Evolutionary conservation across 53 echinoderm and acorn worm genomes (phyloP), one percentile per base, ranked within the genome.

Genomic region (Paracentrotus lividus): DNA sequence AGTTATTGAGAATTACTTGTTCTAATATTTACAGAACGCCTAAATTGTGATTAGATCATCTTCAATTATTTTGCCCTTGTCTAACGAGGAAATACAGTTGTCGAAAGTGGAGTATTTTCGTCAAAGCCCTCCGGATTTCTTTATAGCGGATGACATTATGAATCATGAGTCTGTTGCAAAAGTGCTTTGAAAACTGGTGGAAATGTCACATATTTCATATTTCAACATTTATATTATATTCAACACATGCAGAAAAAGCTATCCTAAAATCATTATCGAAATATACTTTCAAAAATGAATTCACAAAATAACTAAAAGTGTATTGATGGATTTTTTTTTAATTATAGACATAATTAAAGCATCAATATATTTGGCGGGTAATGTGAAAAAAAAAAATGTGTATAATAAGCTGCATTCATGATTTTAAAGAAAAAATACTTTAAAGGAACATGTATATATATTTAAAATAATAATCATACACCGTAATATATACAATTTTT

Each of bases 41-140:
- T 47, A 26, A n/a, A 45, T n/a, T 47, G 7, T 81, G 81, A 81
- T 81, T 81, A n/a, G 47, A 81, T 81, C 81, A 47, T n/a, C 47
- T 81, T n/a, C 2, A n/a, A n/a, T n/a, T 40, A 24, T 81, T 47
- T 3, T 45, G 26, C 81, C 18, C 64, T 40, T 76, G 76, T 36
- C 21, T 10, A 7, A 81, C 8, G 44, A 81, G 81, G 49, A 81
- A 81, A 81, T 34, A 10, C 44, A 26, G 81, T 47, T 81, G 81
- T 81, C 27, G 49, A 81, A 76, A 76, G n/a, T 81, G 9, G 44
- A 81, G 81, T 81, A 81, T 81, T 81, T 81, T 81, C 47, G 47
- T n/a, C 81, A 47, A n/a, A 81, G 47, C 44, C 47, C 14, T 64
- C 18, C 1, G 10, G 64, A 76, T 42, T 76, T 81, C 81, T 81